These are phyloP conservation scores for Beroe ovata DNA, from an alignment of 37 sponge, comb jelly and placozoan species.

Conservation along the genomic window DNA sequence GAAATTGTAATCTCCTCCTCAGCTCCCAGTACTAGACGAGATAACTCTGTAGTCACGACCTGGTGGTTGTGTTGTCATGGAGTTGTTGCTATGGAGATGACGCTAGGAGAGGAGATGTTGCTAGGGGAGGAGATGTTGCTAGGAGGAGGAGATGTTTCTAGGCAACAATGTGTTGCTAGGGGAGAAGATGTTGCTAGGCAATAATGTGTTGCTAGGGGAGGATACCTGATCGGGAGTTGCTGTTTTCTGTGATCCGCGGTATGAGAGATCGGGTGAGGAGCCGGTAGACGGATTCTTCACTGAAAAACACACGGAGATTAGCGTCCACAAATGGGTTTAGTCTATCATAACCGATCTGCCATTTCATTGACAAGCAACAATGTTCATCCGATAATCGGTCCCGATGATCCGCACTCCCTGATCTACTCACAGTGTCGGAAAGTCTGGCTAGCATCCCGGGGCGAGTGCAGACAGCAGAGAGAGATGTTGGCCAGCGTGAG, in stretches of 20 bases:
- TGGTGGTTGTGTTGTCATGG: too few species aligned
- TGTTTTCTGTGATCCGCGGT: not conserved
- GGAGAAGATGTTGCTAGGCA: not conserved
- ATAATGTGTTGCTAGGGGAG: not conserved
- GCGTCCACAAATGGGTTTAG: too few species aligned
- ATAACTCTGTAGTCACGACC: constrained; percentile 9
- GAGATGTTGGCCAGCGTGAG: constrained; percentile 40
- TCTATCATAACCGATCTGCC: too few species aligned
- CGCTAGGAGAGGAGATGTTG: too few species aligned
- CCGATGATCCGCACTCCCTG: too few species aligned
- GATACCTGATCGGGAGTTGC: constrained; percentile 20
- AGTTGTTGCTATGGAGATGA: too few species aligned
- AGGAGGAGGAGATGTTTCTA: not conserved
- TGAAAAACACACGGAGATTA: too few species aligned
- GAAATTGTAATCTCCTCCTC: constrained; percentile 24
- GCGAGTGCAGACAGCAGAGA: constrained; percentile 28
- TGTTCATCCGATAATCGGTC: too few species aligned
- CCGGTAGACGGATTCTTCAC: constrained; percentile 7
- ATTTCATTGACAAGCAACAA: too few species aligned
- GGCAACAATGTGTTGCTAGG: not conserved
- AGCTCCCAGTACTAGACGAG: constrained; percentile 25
- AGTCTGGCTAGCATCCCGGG: not conserved
- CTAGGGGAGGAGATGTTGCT: too few species aligned
- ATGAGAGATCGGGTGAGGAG: constrained; percentile 18
- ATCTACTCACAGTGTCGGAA: constrained; percentile 2